Percentiles rank a stretch among this genome's conserved stretches.
Conservation (phyloP, 2,113 vertebrate species). For the Ceyx melanurus region DNA sequence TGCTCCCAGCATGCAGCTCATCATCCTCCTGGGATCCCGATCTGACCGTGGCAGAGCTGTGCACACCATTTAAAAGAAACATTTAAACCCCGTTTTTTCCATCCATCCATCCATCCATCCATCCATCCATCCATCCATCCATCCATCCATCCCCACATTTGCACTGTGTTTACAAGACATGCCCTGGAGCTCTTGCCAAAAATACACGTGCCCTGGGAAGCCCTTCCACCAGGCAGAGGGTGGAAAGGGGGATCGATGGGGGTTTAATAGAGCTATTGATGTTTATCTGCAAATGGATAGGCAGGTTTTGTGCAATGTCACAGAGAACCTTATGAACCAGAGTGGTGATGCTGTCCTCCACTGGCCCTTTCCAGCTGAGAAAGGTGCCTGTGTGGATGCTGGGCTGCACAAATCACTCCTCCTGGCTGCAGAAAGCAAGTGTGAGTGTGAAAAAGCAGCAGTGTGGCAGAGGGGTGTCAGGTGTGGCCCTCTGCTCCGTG, state of each 20-base stretch:
- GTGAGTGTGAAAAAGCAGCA: neutral
- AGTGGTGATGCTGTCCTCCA: neutral
- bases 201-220: constrained; percentile 25
- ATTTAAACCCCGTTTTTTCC: neutral
- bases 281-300: neutral
- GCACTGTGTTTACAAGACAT: constrained; percentile 49
- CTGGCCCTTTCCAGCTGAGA: neutral
- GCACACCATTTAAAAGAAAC: neutral
- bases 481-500: neutral
- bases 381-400: neutral
- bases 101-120: too few species aligned
- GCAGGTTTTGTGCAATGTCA: neutral
- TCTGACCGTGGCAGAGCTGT: neutral
- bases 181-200: constrained; percentile 57
- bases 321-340: neutral
- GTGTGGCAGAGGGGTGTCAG: neutral
- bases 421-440: neutral
- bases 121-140: too few species aligned
- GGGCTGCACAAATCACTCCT: neutral
- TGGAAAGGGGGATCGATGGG: neutral
- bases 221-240: constrained; percentile 1
- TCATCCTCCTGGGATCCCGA: neutral
- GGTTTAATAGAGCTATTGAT: neutral
- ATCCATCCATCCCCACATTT: neutral
- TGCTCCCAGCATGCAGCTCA: neutral